Conservation (phyloP, 2,888 invertebrate genomes). For the Antitype chi region DNA sequence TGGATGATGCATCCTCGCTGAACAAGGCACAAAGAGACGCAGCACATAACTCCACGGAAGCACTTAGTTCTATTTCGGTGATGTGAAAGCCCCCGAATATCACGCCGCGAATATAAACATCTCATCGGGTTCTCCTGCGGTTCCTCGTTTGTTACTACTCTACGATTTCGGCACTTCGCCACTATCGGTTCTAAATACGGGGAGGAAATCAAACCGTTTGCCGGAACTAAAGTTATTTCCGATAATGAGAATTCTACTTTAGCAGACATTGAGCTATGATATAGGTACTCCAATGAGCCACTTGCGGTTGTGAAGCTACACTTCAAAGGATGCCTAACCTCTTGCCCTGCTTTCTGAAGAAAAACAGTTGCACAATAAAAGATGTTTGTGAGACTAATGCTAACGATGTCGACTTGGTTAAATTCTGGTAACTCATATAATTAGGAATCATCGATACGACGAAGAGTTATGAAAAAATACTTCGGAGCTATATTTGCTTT, state of each 20-base stretch:
- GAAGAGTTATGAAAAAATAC: constrained; percentile 5
- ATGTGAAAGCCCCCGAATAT: constrained; percentile 70
- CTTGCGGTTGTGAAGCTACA: neutral
- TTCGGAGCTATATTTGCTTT: neutral
- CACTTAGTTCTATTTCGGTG: constrained; percentile 84
- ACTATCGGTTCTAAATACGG: constrained; percentile 38
- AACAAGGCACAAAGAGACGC: constrained; percentile 67
- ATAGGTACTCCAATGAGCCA: neutral
- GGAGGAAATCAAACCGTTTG: constrained; percentile 20
- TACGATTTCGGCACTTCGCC: constrained; percentile 54
- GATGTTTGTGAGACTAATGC: too few species aligned
- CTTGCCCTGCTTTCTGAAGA: neutral
- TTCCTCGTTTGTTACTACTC: constrained; percentile 56
- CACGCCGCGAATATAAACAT: constrained; percentile 73
- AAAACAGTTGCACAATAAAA: neutral
- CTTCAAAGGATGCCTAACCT: neutral
- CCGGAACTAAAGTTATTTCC: constrained; percentile 15
- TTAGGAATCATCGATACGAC: neutral
- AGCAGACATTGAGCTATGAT: neutral
- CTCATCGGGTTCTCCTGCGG: constrained; percentile 68
- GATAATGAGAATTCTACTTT: constrained; percentile 2
- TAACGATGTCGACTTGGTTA: neutral
- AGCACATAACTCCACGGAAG: constrained; percentile 82
- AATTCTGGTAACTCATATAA: neutral
- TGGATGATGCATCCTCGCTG: constrained; percentile 54